These are phyloP conservation scores for Hydrocynus forskahlii DNA, from an alignment of 2,797 vertebrate genomes.

Conservation along the genomic window DNA sequence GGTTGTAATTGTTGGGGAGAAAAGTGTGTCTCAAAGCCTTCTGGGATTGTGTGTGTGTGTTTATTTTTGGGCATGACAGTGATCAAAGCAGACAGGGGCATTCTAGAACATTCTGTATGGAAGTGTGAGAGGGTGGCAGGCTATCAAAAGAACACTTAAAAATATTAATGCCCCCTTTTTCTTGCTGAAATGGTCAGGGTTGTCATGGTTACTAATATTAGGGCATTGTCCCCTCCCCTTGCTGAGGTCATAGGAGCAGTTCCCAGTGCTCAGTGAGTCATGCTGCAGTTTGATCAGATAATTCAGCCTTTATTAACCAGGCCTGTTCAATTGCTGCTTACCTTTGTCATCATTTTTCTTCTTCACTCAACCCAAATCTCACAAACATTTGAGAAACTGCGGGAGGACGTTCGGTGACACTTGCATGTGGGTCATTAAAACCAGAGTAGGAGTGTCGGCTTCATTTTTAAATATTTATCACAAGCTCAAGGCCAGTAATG, in stretches of 20 bases:
- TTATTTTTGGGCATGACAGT: conserved; percentile 54
- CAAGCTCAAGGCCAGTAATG: background rate
- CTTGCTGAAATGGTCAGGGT: conserved; percentile 39
- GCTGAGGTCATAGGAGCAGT: conserved; percentile 36
- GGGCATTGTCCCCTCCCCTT: conserved; percentile 17
- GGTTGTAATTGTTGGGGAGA: conserved; percentile 24
- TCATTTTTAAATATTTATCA: background rate
- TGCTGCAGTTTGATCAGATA: conserved; percentile 49
- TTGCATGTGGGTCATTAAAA: conserved; percentile 18
- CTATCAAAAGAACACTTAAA: conserved; percentile 52
- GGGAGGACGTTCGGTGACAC: background rate
- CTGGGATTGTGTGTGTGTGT: conserved; percentile 55
- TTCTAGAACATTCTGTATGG: conserved; percentile 59
- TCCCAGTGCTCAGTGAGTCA: conserved; percentile 39
- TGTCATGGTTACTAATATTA: conserved; percentile 40
- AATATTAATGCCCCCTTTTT: conserved; percentile 69
- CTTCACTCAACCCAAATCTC: conserved; percentile 8
- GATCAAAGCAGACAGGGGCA: conserved; percentile 63
- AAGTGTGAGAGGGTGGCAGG: conserved; percentile 40
- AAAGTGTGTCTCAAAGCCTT: conserved; percentile 37
- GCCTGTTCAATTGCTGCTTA: conserved; percentile 12
- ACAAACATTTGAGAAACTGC: background rate
- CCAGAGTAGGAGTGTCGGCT: conserved; percentile 2
- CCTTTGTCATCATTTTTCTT: conserved; percentile 10
- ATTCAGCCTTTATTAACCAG: conserved; percentile 52